Conservation (phyloP, 1,140 invertebrate species). For the Hyles euphorbiae region DNA sequence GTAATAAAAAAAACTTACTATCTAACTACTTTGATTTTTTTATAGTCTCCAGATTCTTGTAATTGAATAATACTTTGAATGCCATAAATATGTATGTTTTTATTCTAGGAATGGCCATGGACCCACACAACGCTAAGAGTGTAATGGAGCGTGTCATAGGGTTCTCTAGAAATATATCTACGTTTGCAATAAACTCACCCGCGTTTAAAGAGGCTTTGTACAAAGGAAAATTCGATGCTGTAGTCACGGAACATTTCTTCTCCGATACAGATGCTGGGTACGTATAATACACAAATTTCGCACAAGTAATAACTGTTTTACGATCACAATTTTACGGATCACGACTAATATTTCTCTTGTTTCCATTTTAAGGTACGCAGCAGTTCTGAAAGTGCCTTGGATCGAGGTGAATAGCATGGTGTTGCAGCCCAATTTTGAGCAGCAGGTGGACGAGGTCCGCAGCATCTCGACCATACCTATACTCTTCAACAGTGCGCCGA, state of each 20-base stretch:
- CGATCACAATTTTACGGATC: not conserved
- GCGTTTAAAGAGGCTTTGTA: slow-evolving; percentile 16
- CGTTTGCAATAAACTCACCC: slow-evolving; percentile 4
- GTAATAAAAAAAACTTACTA: too few relatives aligned
- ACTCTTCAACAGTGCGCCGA: slow-evolving; percentile 17
- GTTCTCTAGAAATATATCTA: slow-evolving; percentile 34
- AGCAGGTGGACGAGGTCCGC: slow-evolving; percentile 34
- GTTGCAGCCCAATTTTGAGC: slow-evolving; percentile 33
- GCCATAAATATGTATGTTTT: slow-evolving; percentile 27
- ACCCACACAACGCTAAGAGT: not conserved
- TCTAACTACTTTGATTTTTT: too few relatives aligned
- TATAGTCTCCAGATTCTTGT: too few relatives aligned
- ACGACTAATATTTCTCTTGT: too few relatives aligned
- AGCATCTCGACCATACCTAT: slow-evolving; percentile 31
- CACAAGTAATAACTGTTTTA: not conserved
- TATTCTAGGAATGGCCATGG: slow-evolving; percentile 2
- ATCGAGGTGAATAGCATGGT: slow-evolving; percentile 32
- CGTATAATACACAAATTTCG: slow-evolving; percentile 2
- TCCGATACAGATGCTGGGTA: slow-evolving; percentile 42
- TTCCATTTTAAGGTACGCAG: slow-evolving; percentile 23
- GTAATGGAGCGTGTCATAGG: slow-evolving; percentile 5
- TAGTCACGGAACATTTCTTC: slow-evolving; percentile 47
- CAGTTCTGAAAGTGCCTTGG: slow-evolving; percentile 45
- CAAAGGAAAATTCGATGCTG: slow-evolving; percentile 41
- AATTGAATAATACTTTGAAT: too few relatives aligned